Base-by-base conservation (phyloP, 2,888 invertebrate genomes). In the Lochmaea capreae region DNA sequence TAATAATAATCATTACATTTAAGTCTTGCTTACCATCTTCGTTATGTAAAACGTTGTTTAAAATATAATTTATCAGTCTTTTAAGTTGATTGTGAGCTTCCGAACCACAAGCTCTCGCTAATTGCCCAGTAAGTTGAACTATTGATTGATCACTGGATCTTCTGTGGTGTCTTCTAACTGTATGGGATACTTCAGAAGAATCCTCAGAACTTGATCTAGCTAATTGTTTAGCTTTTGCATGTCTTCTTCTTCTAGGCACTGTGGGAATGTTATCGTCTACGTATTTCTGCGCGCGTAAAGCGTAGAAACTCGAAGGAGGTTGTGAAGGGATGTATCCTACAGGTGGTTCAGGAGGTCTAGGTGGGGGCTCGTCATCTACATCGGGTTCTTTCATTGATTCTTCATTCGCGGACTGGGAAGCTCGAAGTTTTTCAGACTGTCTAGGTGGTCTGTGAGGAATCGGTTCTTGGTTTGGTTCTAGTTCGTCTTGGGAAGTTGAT, bases 1-100 rank as follows among this genome's bases (percentile, higher is more conserved):
- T 90, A 83, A 95, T 93, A 72, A 95, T 92, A 81, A 95, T 89
- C 6, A 94, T 92, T 83, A 94, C 92, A 83, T 94, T 93, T 75
- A 93, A 89, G 83, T 94, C 93, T 76, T 92, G 92, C 80, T 94
- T 91, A 12, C 81, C 92, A 79, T 94, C 91, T 9, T 91, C 89
- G 65, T 90, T 90, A 77, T 90, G 89, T 61, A 92, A 87, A 77
- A 87, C 82, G 75, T 91, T 91, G 54, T 91, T 89, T 78, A 91
- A 90, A 76, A 93, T 89, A 77, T 91, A 89, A 73, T 90, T 89
- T 65, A 94, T 91, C 82, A 95, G 90, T 84, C 92, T 92, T 84
- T 92, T 91, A 76, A 94, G 88, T 57, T 92, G 90, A 82, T 91
- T 90, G 67, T 90, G 89, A 73, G 92, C 89, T 22, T 92, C 91